A percentile compares a stretch with the other conserved stretches of the same genome.
Evolutionary conservation across 2,888 invertebrate species (phyloP).

Genomic region (Drosophila anomelani): DNA sequence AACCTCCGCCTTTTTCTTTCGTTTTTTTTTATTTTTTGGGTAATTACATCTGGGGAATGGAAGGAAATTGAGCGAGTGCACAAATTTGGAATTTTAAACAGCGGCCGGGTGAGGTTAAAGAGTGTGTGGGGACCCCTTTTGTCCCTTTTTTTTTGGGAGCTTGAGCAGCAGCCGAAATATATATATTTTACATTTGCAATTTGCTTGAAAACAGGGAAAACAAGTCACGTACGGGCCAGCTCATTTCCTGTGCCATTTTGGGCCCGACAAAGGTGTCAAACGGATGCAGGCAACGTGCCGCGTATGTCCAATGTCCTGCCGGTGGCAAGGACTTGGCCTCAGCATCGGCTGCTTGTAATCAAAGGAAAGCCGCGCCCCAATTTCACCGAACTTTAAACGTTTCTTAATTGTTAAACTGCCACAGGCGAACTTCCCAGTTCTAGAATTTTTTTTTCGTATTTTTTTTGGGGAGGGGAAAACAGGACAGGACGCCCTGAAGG

Average conservation of each 20-base stretch:
- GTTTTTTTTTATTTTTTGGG: conserved; percentile 43
- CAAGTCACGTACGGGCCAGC: conserved; percentile 78
- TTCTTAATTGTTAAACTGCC: conserved; percentile 80
- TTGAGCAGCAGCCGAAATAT: conserved; percentile 37
- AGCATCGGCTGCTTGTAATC: conserved; percentile 34
- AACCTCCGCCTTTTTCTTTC: conserved; percentile 17
- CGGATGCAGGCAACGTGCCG: conserved; percentile 78
- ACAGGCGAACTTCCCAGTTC: conserved; percentile 40
- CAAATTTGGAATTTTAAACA: conserved; percentile 76
- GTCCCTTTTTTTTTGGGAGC: conserved; percentile 15
- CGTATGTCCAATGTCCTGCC: conserved; percentile 68
- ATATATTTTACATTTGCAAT: conserved; percentile 41
- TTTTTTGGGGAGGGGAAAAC: conserved; percentile 1
- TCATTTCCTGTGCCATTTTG: conserved; percentile 76
- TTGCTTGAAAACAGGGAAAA: conserved; percentile 39
- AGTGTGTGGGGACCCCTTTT: conserved; percentile 3
- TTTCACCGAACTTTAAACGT: conserved; percentile 73
- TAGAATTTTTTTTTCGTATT: background rate
- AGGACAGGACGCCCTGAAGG: conserved; percentile 23
- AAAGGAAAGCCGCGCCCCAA: conserved; percentile 52
- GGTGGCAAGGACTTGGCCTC: conserved; percentile 6
- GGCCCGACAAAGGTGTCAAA: conserved; percentile 75
- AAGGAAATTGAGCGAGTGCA: conserved; percentile 83
- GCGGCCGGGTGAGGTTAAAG: conserved; percentile 38
- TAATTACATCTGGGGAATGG: conserved; percentile 79